Evolutionary conservation across 1,140 invertebrate species (phyloP), one percentile per base, ranked within the genome.

Genomic region (Atta texana): DNA sequence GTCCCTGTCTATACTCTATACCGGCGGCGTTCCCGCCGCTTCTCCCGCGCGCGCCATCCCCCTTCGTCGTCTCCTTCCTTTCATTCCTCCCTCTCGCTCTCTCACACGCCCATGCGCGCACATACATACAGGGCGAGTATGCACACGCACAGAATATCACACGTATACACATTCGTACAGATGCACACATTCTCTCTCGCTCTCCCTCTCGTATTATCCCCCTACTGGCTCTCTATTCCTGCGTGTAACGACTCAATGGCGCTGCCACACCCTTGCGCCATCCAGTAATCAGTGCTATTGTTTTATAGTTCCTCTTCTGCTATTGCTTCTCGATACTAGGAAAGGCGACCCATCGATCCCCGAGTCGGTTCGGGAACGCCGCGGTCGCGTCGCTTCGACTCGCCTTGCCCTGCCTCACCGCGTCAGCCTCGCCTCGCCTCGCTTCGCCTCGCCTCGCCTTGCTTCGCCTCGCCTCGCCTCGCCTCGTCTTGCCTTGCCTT

Each of bases 271-370:
- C 94, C 94, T 95, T 95, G 94, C 91, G 91, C 93, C 93, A 93
- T 94, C 93, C 93, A 93, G 93, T 94, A 95, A 94, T 95, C 94
- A 94, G 92, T 93, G 93, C 94, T 94, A 94, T 95, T 94, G 94
- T 94, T 94, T 94, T 94, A 93, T 92, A 92, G 92, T 93, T 93
- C 78, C 87, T 82, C 74, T 88, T 91, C 57, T 85, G 61, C 80
- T 90, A 89, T 89, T 89, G 74, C 85, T 90, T 84, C 86, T 87
- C 69, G 24, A 55, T 78, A 85, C n/a, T 84, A 90, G 44, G 21
- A 84, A 84, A 71, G 31, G 66, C 61, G 88, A 89, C 61, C 71
- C 75, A 90, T 90, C 69, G 81, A 90, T 86, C 81, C 34, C 64
- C 16, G 31, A 64, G 78, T 82, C 72, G 77, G 87, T 85, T 81